phyloP scores from a whole-genome alignment of 2,888 invertebrate species.

The Pammene aurita region DNA sequence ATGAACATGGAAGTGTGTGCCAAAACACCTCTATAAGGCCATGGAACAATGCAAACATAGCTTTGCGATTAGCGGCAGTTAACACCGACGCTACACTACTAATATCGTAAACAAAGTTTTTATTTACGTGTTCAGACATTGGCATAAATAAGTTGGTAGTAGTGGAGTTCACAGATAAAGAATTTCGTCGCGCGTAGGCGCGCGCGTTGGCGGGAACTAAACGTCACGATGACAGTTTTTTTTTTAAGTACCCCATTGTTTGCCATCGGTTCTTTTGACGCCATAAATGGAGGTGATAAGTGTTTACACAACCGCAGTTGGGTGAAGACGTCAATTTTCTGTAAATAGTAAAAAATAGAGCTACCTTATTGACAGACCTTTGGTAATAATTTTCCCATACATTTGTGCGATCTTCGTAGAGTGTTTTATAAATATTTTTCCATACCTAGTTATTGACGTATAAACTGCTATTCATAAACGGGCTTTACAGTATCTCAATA shows the following conservation, averaged over 20 bases:
- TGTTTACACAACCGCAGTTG: slow-evolving; percentile 50
- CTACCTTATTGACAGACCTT: slow-evolving; percentile 39
- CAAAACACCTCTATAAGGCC: slow-evolving; percentile 22
- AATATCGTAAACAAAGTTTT: slow-evolving; percentile 12
- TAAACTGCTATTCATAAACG: not conserved
- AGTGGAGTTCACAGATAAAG: slow-evolving; percentile 35
- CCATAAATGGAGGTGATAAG: slow-evolving; percentile 50
- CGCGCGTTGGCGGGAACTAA: slow-evolving; percentile 54
- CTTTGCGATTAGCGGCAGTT: slow-evolving; percentile 1
- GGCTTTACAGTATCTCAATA: not conserved
- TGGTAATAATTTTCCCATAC: slow-evolving; percentile 27
- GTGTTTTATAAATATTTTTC: slow-evolving; percentile 11
- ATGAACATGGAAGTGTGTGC: slow-evolving; percentile 2
- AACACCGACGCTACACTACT: not conserved
- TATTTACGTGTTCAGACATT: slow-evolving; percentile 12
- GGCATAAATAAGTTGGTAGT: slow-evolving; percentile 17
- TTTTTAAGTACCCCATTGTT: slow-evolving; percentile 46
- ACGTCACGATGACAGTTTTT: slow-evolving; percentile 56
- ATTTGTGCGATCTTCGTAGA: slow-evolving; percentile 1
- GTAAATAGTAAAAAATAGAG: slow-evolving; percentile 43
- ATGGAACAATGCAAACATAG: slow-evolving; percentile 8
- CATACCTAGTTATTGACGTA: no score
- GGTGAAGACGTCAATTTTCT: slow-evolving; percentile 44
- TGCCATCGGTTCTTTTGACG: slow-evolving; percentile 52
- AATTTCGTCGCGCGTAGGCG: slow-evolving; percentile 41